Conservation (phyloP, 2,797 vertebrate genomes). For the Fistularia commersonii region DNA sequence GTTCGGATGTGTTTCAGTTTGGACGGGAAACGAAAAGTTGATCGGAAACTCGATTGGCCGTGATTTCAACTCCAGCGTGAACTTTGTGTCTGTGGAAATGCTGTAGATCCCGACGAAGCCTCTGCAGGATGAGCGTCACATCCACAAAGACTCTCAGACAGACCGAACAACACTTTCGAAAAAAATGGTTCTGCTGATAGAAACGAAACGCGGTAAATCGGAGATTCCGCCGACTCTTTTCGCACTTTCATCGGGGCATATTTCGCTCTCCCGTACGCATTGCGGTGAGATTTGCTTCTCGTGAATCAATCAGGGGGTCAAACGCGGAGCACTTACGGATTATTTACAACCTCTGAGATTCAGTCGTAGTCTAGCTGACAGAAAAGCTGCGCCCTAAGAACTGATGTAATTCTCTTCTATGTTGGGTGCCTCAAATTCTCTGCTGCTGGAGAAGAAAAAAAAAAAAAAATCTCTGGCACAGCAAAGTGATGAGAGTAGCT, state of each 20-base stretch:
- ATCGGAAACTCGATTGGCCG: no score
- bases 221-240: constrained; percentile 30
- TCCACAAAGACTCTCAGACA: no score
- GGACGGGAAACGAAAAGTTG: no score
- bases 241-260: constrained; percentile 42
- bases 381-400: constrained; percentile 49
- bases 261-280: constrained; percentile 13
- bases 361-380: constrained; percentile 45
- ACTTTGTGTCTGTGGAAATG: no score
- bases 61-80: no score
- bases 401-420: constrained; percentile 60
- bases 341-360: constrained; percentile 49
- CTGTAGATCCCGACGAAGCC: no score
- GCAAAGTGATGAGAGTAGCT: constrained; percentile 61
- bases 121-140: no score
- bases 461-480: constrained; percentile 39
- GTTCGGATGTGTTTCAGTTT: no score
- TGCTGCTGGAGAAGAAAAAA: constrained; percentile 12
- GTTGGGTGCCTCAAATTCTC: constrained; percentile 49
- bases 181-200: constrained; percentile 32
- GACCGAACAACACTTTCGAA: constrained; percentile 16
- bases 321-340: constrained; percentile 57
- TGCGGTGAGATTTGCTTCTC: constrained; percentile 39
- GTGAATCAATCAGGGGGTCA: constrained; percentile 52
- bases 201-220: constrained; percentile 15